phyloP scores from a whole-genome alignment of 1,140 invertebrate genomes.

The Yoshiicerus persimilis region DNA sequence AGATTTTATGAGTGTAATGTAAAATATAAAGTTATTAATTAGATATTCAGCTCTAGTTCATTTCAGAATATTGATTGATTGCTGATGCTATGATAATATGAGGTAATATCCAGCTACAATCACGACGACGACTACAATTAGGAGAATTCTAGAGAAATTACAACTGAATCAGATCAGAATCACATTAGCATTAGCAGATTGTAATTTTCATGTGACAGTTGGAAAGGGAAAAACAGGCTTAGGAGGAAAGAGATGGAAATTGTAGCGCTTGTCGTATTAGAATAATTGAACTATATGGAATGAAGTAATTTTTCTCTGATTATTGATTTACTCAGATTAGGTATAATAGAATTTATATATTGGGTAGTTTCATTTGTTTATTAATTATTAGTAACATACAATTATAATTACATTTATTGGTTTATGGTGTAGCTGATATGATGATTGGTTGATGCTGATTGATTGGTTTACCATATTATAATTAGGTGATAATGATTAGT shows the following conservation, averaged over 20 bases:
- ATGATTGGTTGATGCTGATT: constrained; percentile 17
- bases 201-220: background rate
- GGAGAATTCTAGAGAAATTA: background rate
- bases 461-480: constrained; percentile 6
- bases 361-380: constrained; percentile 3
- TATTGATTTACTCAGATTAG: background rate
- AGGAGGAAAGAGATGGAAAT: background rate
- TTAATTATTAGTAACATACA: background rate
- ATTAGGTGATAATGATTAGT: background rate
- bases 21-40: background rate
- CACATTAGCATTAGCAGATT: background rate
- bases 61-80: background rate
- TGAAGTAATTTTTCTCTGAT: background rate
- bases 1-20: background rate
- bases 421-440: constrained; percentile 16
- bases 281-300: background rate
- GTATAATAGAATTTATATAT: background rate
- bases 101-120: background rate
- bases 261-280: constrained; percentile 4
- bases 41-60: background rate
- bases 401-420: background rate
- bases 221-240: background rate
- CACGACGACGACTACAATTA: constrained; percentile 11
- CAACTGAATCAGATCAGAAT: background rate
- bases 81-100: background rate